phyloP scores from a whole-genome alignment of 2,888 invertebrate species.

The Volucella inflata region DNA sequence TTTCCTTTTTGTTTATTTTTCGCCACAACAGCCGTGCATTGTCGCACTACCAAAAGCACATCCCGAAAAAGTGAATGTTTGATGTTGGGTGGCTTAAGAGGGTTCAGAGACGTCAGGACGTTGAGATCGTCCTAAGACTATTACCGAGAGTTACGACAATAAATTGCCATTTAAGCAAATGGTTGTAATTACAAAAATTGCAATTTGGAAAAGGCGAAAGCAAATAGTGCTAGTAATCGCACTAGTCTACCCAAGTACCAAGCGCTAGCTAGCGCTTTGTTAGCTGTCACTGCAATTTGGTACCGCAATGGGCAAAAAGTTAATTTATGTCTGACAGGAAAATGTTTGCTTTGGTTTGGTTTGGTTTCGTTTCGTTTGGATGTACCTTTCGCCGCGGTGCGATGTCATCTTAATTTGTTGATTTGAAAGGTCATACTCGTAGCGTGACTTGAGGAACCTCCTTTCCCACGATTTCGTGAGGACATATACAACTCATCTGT shows the following conservation, averaged over 20 bases:
- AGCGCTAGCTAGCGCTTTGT: neutral
- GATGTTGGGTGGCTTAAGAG: constrained; percentile 6
- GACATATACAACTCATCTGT: constrained; percentile 57
- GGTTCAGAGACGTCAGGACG: no score
- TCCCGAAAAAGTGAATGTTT: constrained; percentile 58
- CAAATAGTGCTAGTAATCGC: neutral
- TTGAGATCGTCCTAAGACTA: constrained; percentile 2
- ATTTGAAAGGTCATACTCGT: constrained; percentile 53
- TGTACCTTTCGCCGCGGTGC: neutral
- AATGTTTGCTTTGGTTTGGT: neutral
- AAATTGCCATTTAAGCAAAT: constrained; percentile 49
- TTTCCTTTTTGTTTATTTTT: neutral
- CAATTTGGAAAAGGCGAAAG: constrained; percentile 32
- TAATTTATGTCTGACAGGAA: constrained; percentile 25
- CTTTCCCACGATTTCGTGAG: constrained; percentile 66
- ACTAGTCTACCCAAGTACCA: no score
- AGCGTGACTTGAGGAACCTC: constrained; percentile 29
- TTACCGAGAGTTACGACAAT: constrained; percentile 11
- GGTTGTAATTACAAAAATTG: constrained; percentile 44
- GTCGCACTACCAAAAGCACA: constrained; percentile 16
- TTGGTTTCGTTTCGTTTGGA: neutral
- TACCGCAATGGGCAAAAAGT: neutral
- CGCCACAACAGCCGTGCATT: neutral
- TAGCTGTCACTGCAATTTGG: constrained; percentile 43
- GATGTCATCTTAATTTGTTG: constrained; percentile 43